These are phyloP conservation scores for Struthio camelus DNA, from an alignment of 2,113 vertebrate species.

Conservation along the genomic window DNA sequence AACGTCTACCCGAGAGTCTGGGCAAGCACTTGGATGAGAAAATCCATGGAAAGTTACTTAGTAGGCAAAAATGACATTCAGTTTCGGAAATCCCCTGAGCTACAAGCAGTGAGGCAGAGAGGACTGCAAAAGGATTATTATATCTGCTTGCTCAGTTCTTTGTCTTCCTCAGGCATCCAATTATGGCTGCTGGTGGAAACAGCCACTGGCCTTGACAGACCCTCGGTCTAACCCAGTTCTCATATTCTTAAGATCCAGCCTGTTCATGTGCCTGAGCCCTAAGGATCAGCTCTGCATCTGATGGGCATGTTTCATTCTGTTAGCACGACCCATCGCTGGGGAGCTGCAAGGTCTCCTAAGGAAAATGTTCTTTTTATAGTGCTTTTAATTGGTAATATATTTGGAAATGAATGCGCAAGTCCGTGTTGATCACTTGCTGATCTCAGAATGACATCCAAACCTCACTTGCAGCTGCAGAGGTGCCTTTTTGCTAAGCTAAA, in stretches of 20 bases:
- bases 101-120: neutral
- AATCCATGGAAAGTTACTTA: neutral
- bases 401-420: neutral
- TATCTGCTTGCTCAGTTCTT: rapidly evolving
- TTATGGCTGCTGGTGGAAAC: neutral
- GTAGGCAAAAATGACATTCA: neutral
- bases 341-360: neutral
- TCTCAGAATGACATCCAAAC: neutral
- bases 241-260: neutral
- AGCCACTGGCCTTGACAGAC: neutral
- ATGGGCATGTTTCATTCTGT: neutral
- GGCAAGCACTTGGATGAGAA: neutral
- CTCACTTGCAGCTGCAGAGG: neutral
- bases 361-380: neutral
- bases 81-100: neutral
- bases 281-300: neutral
- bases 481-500: neutral
- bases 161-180: neutral
- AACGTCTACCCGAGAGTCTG: neutral
- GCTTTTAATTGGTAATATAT: neutral
- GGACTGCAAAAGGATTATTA: neutral
- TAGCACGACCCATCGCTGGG: rapidly evolving
- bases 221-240: neutral
- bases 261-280: rapidly evolving
- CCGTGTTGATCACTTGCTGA: neutral